Percentiles rank a stretch among this genome's conserved stretches.
Conservation (phyloP, 2,888 invertebrate genomes). For the Thumatha senex region DNA sequence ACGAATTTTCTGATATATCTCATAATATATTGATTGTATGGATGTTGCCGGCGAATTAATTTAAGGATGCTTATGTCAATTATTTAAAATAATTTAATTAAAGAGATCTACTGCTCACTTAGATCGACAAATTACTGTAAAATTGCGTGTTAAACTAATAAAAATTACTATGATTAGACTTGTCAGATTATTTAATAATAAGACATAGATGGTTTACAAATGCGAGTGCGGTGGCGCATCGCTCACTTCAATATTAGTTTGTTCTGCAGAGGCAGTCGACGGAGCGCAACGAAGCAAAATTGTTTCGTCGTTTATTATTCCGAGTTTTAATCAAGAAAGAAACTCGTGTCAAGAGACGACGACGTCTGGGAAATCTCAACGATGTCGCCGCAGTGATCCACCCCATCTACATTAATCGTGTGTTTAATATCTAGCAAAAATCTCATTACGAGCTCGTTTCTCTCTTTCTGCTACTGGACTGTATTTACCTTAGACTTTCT, state of each 20-base stretch:
- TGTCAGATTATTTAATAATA: conserved; percentile 30
- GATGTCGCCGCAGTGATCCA: conserved; percentile 51
- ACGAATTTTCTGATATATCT: too few species aligned
- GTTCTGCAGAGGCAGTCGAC: conserved; percentile 48
- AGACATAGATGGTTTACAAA: conserved; percentile 34
- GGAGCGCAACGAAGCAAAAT: conserved; percentile 60
- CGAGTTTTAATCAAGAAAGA: conserved; percentile 78
- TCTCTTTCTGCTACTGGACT: conserved; percentile 31
- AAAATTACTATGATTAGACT: neutral
- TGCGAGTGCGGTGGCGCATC: conserved; percentile 39
- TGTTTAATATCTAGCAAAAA: conserved; percentile 59
- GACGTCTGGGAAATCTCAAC: conserved; percentile 63
- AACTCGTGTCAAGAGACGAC: conserved; percentile 45
- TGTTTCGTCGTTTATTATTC: conserved; percentile 78
- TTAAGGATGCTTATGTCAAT: too few species aligned
- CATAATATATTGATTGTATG: too few species aligned
- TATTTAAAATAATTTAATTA: too few species aligned
- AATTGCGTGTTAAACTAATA: too few species aligned
- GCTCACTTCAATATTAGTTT: conserved; percentile 68
- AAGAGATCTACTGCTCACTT: too few species aligned
- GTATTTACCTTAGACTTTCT: conserved; percentile 31
- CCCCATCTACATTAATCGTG: conserved; percentile 58
- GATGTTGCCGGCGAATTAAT: too few species aligned
- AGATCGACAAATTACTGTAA: too few species aligned
- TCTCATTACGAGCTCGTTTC: conserved; percentile 45